Conservation (phyloP, 2,113 vertebrate genomes). For the Hippoglossus stenolepis region DNA sequence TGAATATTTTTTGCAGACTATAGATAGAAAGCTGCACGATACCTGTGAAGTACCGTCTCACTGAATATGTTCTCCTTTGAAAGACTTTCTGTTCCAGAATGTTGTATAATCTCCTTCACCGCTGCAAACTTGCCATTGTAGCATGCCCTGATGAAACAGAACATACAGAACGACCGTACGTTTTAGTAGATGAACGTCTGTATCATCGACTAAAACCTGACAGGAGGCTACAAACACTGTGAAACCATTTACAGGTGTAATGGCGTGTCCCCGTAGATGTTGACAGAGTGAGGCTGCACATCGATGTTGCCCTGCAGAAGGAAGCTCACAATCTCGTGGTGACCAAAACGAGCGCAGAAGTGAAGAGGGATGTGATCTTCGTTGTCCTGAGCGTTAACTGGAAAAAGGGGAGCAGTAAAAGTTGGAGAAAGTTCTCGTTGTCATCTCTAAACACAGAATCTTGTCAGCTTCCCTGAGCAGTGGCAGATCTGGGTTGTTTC, state of each 20-base stretch:
- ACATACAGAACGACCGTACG: neutral
- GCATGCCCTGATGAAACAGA: constrained; percentile 85
- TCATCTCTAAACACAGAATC: neutral
- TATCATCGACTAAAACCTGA: neutral
- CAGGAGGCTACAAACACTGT: neutral
- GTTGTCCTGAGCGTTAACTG: constrained; percentile 95
- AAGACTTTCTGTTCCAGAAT: constrained; percentile 91
- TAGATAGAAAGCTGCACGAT: neutral
- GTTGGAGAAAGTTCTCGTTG: neutral
- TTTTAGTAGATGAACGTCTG: neutral
- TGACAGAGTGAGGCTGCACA: constrained; percentile 90
- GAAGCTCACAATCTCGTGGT: constrained; percentile 87
- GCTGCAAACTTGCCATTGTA: constrained; percentile 91
- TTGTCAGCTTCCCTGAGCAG: neutral
- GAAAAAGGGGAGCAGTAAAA: constrained; percentile 21
- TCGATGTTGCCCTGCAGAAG: constrained; percentile 88
- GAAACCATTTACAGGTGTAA: constrained; percentile 88
- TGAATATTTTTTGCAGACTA: neutral
- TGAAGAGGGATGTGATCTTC: constrained; percentile 93
- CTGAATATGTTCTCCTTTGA: constrained; percentile 97
- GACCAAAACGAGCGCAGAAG: constrained; percentile 93
- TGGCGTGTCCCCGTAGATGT: constrained; percentile 95
- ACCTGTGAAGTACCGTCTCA: constrained; percentile 95
- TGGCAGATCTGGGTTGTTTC: neutral
- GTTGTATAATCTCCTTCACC: constrained; percentile 89